Percentiles rank a stretch among this genome's conserved stretches.
phyloP scores from a whole-genome alignment of 1,140 invertebrate genomes.

The Neelides sp. region DNA sequence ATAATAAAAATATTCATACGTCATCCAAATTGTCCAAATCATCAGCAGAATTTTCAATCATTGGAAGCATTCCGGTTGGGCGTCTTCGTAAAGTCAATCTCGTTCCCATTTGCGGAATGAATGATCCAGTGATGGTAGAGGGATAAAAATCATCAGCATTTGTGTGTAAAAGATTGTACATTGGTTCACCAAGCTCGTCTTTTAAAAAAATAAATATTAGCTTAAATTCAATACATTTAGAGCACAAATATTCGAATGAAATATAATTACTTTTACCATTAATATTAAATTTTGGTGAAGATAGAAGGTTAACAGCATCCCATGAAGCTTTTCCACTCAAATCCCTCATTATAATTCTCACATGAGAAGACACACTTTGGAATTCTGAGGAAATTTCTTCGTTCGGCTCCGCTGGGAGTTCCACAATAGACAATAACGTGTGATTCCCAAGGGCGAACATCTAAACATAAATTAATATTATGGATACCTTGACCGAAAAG shows the following conservation, averaged over 20 bases:
- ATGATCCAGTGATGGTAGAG: slow-evolving; percentile 25
- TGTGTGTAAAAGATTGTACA: slow-evolving; percentile 3
- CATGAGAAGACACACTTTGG: slow-evolving; percentile 46
- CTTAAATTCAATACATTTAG: no score
- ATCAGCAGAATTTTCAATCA: slow-evolving; percentile 64
- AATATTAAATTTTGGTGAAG: slow-evolving; percentile 32
- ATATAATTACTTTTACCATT: not conserved
- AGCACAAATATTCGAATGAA: no score
- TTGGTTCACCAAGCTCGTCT: no score
- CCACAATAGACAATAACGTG: slow-evolving; percentile 76
- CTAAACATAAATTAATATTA: slow-evolving; percentile 46
- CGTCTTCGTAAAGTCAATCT: slow-evolving; percentile 55
- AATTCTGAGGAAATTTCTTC: slow-evolving; percentile 67
- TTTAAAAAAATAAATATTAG: no score
- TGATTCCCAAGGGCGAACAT: slow-evolving; percentile 70
- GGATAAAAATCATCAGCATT: slow-evolving; percentile 26
- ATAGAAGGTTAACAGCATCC: slow-evolving; percentile 81
- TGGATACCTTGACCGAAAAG: no score
- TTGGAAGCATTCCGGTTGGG: slow-evolving; percentile 59
- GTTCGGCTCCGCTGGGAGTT: slow-evolving; percentile 72
- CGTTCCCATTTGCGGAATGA: slow-evolving; percentile 31
- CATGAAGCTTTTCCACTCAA: slow-evolving; percentile 93
- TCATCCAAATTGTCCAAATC: slow-evolving; percentile 88
- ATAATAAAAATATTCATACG: slow-evolving; percentile 44
- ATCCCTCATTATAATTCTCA: slow-evolving; percentile 76